Evolutionary conservation across 2,797 vertebrate species (phyloP).

Genomic region (Hephaestus fuliginosus): DNA sequence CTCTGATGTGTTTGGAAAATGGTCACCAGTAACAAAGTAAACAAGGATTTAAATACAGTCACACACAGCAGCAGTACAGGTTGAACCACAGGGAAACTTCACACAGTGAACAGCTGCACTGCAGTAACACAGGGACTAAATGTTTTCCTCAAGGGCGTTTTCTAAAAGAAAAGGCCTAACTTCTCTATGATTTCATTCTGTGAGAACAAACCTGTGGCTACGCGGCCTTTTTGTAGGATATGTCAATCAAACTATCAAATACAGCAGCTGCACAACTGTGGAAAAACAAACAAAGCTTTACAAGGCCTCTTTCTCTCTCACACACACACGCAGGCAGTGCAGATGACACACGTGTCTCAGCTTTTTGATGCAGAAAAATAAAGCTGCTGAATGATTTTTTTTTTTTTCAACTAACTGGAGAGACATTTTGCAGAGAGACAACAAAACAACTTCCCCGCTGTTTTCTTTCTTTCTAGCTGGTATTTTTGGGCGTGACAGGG

Average conservation of each 20-base stretch:
- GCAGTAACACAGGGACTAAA: not conserved
- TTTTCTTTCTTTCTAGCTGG: not conserved
- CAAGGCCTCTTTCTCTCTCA: not conserved
- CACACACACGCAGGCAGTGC: not conserved
- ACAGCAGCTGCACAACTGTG: slow-evolving; percentile 58
- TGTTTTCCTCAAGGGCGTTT: not conserved
- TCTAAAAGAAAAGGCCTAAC: not conserved
- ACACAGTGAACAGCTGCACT: not conserved
- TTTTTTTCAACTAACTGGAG: not conserved
- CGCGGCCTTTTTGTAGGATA: slow-evolving; percentile 1
- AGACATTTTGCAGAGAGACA: slow-evolving; percentile 4
- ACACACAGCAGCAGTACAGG: not conserved
- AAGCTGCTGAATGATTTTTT: not conserved
- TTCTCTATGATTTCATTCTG: not conserved
- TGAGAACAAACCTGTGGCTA: not conserved
- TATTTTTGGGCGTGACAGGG: slow-evolving; percentile 32
- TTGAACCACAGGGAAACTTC: not conserved
- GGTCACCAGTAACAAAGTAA: not conserved
- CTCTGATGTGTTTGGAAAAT: not conserved
- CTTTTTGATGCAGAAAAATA: not conserved
- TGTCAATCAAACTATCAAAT: slow-evolving; percentile 55
- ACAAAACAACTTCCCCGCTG: not conserved
- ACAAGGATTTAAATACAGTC: not conserved
- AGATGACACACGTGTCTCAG: slow-evolving; percentile 3
- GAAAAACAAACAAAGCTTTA: slow-evolving; percentile 66